Percentiles rank a stretch among this genome's conserved stretches.
phyloP scores from a whole-genome alignment of 2,113 vertebrate genomes.

The Grantiella picta region DNA sequence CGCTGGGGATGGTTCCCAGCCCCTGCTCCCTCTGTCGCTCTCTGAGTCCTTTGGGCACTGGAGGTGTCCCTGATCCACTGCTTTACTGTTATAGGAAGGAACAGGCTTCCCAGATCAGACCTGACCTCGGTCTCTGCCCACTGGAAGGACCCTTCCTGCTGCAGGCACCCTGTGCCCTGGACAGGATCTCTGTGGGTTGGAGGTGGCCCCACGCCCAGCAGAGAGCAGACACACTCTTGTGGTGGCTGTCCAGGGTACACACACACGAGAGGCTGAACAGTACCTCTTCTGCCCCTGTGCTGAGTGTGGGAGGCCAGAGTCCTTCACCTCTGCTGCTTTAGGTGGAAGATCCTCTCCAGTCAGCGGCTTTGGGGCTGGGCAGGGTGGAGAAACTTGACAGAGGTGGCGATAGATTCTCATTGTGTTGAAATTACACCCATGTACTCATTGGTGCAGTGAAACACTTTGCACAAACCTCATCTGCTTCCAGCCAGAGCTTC shows the following conservation, averaged over 20 bases:
- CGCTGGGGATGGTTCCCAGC: background rate
- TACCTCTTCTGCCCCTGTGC: background rate
- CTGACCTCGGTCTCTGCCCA: background rate
- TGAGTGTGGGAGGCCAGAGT: background rate
- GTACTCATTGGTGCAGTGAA: background rate
- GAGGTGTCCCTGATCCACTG: background rate
- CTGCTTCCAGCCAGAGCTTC: background rate
- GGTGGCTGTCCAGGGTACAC: background rate
- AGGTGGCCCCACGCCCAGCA: background rate
- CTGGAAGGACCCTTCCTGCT: background rate
- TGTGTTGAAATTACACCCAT: background rate
- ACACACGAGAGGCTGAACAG: rapidly evolving
- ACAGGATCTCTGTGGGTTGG: background rate
- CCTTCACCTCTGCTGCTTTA: background rate
- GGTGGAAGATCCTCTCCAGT: background rate
- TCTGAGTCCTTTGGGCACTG: background rate
- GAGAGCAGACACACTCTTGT: rapidly evolving
- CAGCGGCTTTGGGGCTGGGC: background rate
- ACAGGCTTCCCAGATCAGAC: background rate
- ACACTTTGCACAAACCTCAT: background rate
- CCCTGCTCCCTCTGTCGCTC: background rate
- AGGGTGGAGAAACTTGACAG: background rate
- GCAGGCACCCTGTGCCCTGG: background rate
- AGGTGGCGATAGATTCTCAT: background rate
- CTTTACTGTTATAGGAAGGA: background rate